A percentile compares a stretch with the other conserved stretches of the same genome.
Conservation (phyloP, 2,797 vertebrate genomes). For the Sebastes hubbsi region DNA sequence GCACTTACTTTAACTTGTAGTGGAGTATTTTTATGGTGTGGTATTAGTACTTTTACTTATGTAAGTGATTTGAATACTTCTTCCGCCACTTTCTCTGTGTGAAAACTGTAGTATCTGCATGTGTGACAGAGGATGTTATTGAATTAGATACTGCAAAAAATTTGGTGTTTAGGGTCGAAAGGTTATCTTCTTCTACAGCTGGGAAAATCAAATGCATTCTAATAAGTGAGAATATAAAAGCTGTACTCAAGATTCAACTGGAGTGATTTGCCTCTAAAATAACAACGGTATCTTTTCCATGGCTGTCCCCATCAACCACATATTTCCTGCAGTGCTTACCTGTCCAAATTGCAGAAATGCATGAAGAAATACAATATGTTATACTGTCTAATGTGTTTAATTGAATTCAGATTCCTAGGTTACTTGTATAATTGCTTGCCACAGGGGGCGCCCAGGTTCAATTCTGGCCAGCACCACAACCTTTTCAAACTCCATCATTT, state of each 20-base stretch:
- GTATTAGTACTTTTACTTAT: too few species aligned
- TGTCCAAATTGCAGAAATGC: neutral
- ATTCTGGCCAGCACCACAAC: neutral
- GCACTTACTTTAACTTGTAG: too few species aligned
- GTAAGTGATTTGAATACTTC: too few species aligned
- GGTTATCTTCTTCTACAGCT: neutral
- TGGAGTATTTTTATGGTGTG: too few species aligned
- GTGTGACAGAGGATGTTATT: slow-evolving; percentile 10
- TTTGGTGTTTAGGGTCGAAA: neutral
- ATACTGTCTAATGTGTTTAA: neutral
- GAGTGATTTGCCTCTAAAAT: neutral
- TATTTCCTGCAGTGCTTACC: neutral
- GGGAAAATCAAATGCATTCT: neutral
- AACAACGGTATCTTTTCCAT: neutral
- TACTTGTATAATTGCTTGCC: neutral
- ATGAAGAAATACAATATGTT: slow-evolving; percentile 8
- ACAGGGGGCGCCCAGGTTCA: neutral
- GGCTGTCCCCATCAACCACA: neutral
- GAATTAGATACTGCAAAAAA: neutral
- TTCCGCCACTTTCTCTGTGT: neutral
- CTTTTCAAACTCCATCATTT: neutral
- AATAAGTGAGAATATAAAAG: neutral
- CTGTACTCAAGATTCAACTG: neutral
- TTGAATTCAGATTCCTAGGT: neutral
- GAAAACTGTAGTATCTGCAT: neutral